Evolutionary conservation across 2,888 invertebrate species (phyloP), one percentile per base, ranked within the genome.

Genomic region (Tiphia femorata): DNA sequence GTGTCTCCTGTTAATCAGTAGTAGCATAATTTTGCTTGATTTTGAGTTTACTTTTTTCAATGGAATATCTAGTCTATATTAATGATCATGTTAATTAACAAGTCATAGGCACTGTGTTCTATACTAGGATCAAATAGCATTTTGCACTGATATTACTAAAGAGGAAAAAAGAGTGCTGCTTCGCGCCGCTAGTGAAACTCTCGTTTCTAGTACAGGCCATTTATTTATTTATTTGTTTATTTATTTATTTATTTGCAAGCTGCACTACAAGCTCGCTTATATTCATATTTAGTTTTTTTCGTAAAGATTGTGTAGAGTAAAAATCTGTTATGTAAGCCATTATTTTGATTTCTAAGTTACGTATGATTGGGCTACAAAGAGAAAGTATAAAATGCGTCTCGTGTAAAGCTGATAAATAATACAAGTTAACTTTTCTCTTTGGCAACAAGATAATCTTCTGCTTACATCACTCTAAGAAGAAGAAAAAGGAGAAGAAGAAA

Each of bases 101-200:
- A 58, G 33, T 51, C 58, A 72, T 68, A 72, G 72, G 72, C 72
- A 71, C 71, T 72, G 70, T 70, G 59, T 58, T 58, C 68, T 65
- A 63, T 58, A 58, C 37, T 37, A 27, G 53, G 43, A 60, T 55
- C 56, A 47, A 65, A 44, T 57, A 51, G n/a, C n/a, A n/a, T n/a
- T n/a, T n/a, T n/a, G n/a, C n/a, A n/a, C n/a, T n/a, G n/a, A n/a
- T n/a, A n/a, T n/a, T n/a, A n/a, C 51, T 55, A 52, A 64, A 51
- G 40, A 50, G 14, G 51, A 44, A 53, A 53, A 47, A 25, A 14
- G 62, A n/a, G 54, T 44, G 52, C 46, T 43, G 21, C 55, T 67
- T 60, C 49, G 49, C 25, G 64, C 58, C 58, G 49, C 53, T 38
- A 21, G 56, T 44, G 46, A 53, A 58, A 49, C 14, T 40, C 35